Base-by-base conservation (phyloP, 2,797 vertebrate species). In the Oreochromis grahami region DNA sequence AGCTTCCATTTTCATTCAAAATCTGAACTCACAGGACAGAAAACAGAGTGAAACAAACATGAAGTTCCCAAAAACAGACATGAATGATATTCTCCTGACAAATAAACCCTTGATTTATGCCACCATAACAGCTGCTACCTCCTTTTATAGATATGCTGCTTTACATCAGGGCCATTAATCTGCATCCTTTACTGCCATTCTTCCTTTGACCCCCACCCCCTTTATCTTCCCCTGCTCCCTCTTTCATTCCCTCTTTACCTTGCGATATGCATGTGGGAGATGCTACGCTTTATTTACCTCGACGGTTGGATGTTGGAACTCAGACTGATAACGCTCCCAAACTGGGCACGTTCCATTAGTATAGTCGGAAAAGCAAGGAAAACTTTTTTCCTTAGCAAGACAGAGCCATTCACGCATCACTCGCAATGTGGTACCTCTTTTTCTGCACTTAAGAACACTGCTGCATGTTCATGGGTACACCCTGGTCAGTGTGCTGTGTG, bases 271-370 rank as follows among this genome's bases (percentile, higher is more conserved):
- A 70, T 70, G 38, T 26, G 38, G 21, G 65, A 43, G 14, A 11
- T 43, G 38, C 63, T 68, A 21, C 3, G 0, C 43, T 68, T 43
- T 15, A 68, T 68, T 68, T 68, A 24, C 63, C 8, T 43, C 5
- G 0, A 15, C 1, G 1, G n/a, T 43, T 43, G 38, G 65, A 1
- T 70, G 65, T 24, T 43, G 38, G 38, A 7, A 15, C 21, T 43
- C 2, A 0, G 14, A 70, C 3, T 2, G 58, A 36, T 19, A 15
- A 15, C 0, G 0, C 63, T 43, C 13, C 63, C 38, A 2, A 43
- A 21, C 21, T 68, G 21, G 8, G 36, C 1, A 13, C 1, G 6
- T 63, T 63, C 60, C 34, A 21, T 17, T 36, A 34, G 8, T 60
- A n/a, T 36, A 38, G 34, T 21, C 1, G 7, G 21, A 1, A 68